phyloP scores from a whole-genome alignment of 2,113 vertebrate species.

The Penelope pileata region DNA sequence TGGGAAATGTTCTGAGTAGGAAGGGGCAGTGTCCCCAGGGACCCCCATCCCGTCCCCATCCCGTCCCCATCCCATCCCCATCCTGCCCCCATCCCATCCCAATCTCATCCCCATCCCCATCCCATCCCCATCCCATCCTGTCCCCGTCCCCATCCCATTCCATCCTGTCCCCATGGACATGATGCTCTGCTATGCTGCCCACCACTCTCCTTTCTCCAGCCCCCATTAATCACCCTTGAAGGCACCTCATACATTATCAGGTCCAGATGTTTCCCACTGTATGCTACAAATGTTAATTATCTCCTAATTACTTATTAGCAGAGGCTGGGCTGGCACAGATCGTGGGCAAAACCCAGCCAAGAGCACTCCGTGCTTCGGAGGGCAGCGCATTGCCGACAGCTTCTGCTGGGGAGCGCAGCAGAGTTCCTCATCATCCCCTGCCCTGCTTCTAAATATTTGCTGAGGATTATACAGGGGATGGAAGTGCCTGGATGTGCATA shows the following conservation, averaged over 20 bases:
- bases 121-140: too few relatives aligned
- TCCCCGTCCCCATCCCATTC: too few relatives aligned
- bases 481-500: not conserved
- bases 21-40: too few relatives aligned
- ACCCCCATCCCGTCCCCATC: too few relatives aligned
- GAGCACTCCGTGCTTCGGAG: not conserved
- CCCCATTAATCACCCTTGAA: constrained; percentile 17
- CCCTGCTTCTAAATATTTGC: not conserved
- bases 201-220: not conserved
- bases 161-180: accelerated
- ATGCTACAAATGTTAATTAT: constrained; percentile 77
- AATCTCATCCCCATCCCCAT: too few relatives aligned
- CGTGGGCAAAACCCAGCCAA: not conserved
- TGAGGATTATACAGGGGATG: accelerated
- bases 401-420: not conserved
- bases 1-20: not conserved
- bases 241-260: constrained; percentile 13
- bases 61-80: too few relatives aligned
- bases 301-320: constrained; percentile 73
- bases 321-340: constrained; percentile 16
- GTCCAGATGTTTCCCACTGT: constrained; percentile 76
- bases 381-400: not conserved
- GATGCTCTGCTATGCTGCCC: accelerated
- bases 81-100: too few relatives aligned
- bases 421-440: not conserved